Base-by-base conservation (phyloP, 2,113 vertebrate genomes). In the Romanogobio albipinnatus region DNA sequence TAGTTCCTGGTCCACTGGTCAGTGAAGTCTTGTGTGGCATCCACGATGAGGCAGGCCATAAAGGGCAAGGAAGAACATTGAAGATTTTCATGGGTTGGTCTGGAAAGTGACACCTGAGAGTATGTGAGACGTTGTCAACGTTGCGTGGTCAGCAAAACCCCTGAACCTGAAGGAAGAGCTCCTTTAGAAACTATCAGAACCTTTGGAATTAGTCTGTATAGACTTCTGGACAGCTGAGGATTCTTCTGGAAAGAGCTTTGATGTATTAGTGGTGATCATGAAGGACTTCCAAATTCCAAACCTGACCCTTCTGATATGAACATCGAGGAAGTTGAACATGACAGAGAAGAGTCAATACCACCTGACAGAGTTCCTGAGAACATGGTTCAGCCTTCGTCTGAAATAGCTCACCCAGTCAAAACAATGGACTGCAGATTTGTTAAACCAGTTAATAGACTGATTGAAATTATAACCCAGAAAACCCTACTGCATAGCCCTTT, bases 41-140 rank as follows among this genome's bases (percentile, higher is more conserved):
- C 49, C 79, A 85, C 22, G 26, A 82, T 10, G 78, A 81, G 22
- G 85, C 79, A 19, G 85, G 86, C 0, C 82, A n/a, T 59, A 22
- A 59, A 59, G 56, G 86, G 17, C 86, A 87, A 17, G 87, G 26
- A 33, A 66, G 62, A 66, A n/a, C n/a, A n/a, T n/a, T n/a, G n/a
- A 66, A 5, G 13, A 1, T 66, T 66, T 66, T 66, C 64, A 10
- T 66, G 62, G 62, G 62, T 68, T 19, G 33, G 64, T 8, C 1
- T 68, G 15, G 64, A 68, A 33, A 39, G 3, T 68, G 33, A 68
- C 3, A 68, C 33, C 17, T 2, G 7, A 26, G 64, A 39, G 0
- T 68, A 36, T 39, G 64, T 68, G 14, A 68, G 6, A 68, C 4
- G 33, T 15, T 68, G 33, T 10, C 14, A 68, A 81, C 2, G 49